Evolutionary conservation across 2,797 vertebrate genomes (phyloP).

Genomic region (Tenualosa thibaudeaui): DNA sequence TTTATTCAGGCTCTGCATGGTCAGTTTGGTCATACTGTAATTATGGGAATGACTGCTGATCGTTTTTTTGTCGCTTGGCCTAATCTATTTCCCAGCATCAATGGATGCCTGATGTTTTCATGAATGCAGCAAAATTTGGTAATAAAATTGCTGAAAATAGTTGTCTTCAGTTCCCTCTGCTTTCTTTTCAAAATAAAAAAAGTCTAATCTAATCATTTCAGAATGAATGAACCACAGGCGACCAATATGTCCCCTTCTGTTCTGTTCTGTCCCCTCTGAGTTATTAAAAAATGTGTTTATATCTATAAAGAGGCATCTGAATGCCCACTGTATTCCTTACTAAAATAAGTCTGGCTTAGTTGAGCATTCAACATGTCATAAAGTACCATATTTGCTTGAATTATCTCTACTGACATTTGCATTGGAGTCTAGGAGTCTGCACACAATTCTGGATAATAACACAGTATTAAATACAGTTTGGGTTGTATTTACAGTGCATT

Average conservation of each 20-base stretch:
- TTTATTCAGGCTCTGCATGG: constrained; percentile 31
- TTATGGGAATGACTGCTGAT: not conserved
- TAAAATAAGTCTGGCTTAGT: not conserved
- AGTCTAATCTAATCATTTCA: constrained; percentile 17
- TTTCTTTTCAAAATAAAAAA: not conserved
- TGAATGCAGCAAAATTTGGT: not conserved
- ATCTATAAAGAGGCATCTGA: not conserved
- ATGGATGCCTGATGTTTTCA: not conserved
- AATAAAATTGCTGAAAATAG: not conserved
- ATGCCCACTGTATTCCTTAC: not conserved
- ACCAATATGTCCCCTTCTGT: not conserved
- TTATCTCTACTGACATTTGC: not conserved
- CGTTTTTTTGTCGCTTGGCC: not conserved
- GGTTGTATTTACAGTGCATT: constrained; percentile 17
- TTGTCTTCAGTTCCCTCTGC: not conserved
- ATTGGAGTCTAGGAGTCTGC: not conserved
- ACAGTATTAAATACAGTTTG: not conserved
- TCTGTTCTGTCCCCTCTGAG: too few relatives aligned
- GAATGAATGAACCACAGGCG: not conserved
- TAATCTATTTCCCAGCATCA: not conserved
- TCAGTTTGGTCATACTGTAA: constrained; percentile 29
- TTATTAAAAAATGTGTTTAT: constrained; percentile 24
- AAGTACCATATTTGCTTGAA: not conserved
- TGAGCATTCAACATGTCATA: not conserved
- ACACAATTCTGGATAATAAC: not conserved